Conservation (phyloP, 2,113 vertebrate species). For the Bufo bufo region DNA sequence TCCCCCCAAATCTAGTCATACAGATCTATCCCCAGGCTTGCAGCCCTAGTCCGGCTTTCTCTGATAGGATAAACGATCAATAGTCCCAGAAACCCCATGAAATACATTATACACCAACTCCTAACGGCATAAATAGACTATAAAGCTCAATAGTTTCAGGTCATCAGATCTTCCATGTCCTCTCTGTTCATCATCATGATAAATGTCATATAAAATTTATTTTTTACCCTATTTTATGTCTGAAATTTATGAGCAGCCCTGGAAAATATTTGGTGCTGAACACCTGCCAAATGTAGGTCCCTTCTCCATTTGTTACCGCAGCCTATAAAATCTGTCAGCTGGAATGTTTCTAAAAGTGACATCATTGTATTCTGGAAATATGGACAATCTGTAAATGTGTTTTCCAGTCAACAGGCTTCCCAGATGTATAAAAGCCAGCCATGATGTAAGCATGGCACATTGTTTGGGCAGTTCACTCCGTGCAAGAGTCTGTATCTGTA, state of each 20-base stretch:
- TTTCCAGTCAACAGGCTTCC: neutral
- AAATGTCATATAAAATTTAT: slow-evolving; percentile 7
- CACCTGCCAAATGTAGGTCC: neutral
- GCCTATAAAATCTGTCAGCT: neutral
- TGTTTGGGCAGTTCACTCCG: neutral
- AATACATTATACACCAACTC: neutral
- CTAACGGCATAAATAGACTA: neutral
- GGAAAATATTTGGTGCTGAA: slow-evolving; percentile 19
- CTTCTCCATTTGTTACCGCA: neutral
- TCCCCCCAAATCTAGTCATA: too few species aligned
- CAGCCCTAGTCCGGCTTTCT: too few species aligned
- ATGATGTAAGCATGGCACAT: neutral
- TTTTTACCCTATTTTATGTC: neutral
- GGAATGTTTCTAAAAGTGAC: neutral
- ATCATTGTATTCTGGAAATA: neutral
- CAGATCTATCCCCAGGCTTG: too few species aligned
- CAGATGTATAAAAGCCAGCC: neutral
- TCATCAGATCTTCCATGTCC: neutral
- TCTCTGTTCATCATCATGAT: slow-evolving; percentile 15
- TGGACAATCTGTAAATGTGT: neutral
- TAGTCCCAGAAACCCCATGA: neutral
- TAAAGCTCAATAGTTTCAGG: neutral
- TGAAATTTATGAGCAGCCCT: neutral
- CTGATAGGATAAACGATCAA: neutral
- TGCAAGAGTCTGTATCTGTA: neutral